phyloP scores from a whole-genome alignment of 1,140 invertebrate species.

The Augochlora pura region DNA sequence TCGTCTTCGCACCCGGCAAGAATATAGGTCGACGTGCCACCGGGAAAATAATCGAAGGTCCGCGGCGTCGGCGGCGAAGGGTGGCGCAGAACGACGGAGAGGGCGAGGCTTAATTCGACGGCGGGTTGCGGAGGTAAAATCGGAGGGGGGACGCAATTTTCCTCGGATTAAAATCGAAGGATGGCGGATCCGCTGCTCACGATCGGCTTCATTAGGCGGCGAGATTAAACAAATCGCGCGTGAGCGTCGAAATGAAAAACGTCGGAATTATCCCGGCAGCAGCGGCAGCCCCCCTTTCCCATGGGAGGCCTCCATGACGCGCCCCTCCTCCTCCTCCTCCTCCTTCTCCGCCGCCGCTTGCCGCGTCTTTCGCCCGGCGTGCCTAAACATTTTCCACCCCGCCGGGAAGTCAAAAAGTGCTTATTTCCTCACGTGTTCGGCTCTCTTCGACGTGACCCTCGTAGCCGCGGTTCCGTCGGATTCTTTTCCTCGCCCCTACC shows the following conservation, averaged over 20 bases:
- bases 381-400: no score
- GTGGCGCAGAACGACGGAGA: neutral
- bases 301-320: neutral
- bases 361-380: no score
- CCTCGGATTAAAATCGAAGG: constrained; percentile 52
- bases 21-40: constrained; percentile 50
- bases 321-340: neutral
- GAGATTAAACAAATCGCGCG: constrained; percentile 55
- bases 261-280: constrained; percentile 31
- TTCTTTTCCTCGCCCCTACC: no score
- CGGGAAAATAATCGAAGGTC: constrained; percentile 27
- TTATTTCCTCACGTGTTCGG: no score
- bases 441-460: no score
- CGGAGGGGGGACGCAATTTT: constrained; percentile 43
- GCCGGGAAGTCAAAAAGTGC: no score
- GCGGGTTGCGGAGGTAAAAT: constrained; percentile 43
- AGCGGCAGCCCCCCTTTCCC: neutral
- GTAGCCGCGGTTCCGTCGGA: no score
- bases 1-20: constrained; percentile 2
- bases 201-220: constrained; percentile 53
- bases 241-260: constrained; percentile 54
- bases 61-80: neutral
- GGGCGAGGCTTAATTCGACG: constrained; percentile 23
- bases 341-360: no score
- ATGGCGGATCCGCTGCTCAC: constrained; percentile 15